Evolutionary conservation across 2,113 vertebrate species (phyloP), one percentile per base, ranked within the genome.

Genomic region (Cranoglanis bouderius): DNA sequence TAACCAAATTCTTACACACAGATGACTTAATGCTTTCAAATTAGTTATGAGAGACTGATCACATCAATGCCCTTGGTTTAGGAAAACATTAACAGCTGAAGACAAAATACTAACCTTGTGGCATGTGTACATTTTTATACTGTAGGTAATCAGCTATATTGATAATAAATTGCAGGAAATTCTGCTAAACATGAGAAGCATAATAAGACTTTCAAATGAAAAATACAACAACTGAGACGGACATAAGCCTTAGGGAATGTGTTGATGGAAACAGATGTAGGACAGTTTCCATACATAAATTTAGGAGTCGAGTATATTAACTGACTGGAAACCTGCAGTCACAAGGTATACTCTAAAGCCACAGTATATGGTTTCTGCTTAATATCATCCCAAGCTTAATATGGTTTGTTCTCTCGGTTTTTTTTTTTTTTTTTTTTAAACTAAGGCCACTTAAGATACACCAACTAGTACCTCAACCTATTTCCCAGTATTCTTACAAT

Each of bases 321-420:
- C 91, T 88, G 95, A 96, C 96, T 93, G 95, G 94, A 95, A 94
- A 93, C 95, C 95, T 94, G 96, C 95, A 95, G 96, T 96, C 94
- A 93, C 89, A 92, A 92, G 92, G 90, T 93, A 91, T 92, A 95
- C 74, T 90, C 63, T 65, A 90, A 61, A 90, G 89, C 86, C 63
- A 85, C 65, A 87, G 75, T 90, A 89, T 93, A 93, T 92, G 92
- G 91, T 92, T 94, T 94, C 90, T 91, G 89, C 55, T 78, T 89
- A 61, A 49, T 59, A n/a, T 78, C 21, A 70, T 86, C 40, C 84
- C 38, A 53, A 51, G 75, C 55, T 59, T 55, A 86, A 86, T 70
- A 61, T 87, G 70, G 80, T 85, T 53, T 89, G 82, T 83, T 83
- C 55, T 83, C 89, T 53, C 35, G 24, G 74, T 49, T 32, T 29